Base-by-base conservation (phyloP, 2,797 vertebrate genomes). In the Sylvia borin region DNA sequence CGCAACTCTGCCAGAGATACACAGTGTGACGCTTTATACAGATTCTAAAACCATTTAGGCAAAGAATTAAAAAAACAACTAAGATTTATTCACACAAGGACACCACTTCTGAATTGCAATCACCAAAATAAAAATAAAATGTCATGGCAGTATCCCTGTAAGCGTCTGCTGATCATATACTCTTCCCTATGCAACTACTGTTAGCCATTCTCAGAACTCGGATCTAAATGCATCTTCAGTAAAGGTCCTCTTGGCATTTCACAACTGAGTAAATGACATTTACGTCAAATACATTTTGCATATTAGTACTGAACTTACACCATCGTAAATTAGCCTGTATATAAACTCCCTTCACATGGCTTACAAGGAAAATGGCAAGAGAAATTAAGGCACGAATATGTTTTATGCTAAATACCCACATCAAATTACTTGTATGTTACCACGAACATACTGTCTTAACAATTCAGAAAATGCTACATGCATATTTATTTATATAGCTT, bases 281-380 rank as follows among this genome's bases (percentile, higher is more conserved):
- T 47, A 45, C 25, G 26, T 47, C 17, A 70, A 48, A 27, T 61
- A 36, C 32, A 43, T 71, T 64, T 48, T 47, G 19, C 40, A 6
- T 36, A 67, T 6, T 43, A 72, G 11, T 72, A 72, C 3, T 82
- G 65, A 87, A 79, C 31, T 53, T 53, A 81, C 4, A 20, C 36
- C 34, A 67, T 9, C 0, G 0, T 40, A 61, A 64, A 81, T 62
- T 5, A 83, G 32, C 10, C 25, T 65, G 27, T n/a, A 57, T 18
- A 9, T 18, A 74, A 94, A 67, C 51, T 71, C 40, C 53, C 22
- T 82, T 87, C 50, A 58, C 14, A 13, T 0, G 1, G 26, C 13
- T 95, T 72, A 51, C 13, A 54, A 81, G 48, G 66, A 77, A 92
- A 94, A 86, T 9, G 10, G 45, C 38, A 93, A 68, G 13, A 81